Evolutionary conservation across 2,888 invertebrate species (phyloP).

Genomic region (Lasioglossum marginatum): DNA sequence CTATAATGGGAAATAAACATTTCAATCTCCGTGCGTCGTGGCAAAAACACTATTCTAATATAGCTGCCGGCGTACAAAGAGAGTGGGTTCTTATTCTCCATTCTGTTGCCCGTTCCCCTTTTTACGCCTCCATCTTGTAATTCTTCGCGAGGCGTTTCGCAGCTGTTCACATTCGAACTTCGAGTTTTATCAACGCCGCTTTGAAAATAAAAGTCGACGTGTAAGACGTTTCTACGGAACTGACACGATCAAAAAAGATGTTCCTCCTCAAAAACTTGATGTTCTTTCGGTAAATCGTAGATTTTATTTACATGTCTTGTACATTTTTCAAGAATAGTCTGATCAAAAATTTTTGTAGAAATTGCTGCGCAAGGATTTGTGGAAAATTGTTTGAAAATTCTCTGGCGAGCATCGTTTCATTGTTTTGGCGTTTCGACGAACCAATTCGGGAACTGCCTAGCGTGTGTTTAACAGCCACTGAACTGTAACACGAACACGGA

Average conservation of each 20-base stretch:
- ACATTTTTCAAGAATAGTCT: too few species aligned
- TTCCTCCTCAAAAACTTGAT: background rate
- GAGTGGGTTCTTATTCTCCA: conserved; percentile 18
- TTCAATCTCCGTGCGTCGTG: background rate
- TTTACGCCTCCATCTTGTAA: background rate
- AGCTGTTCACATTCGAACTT: background rate
- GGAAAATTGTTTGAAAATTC: background rate
- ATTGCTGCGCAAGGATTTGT: too few species aligned
- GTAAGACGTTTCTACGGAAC: too few species aligned
- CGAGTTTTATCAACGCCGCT: background rate
- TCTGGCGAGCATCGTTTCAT: background rate
- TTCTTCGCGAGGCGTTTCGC: background rate
- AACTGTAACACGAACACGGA: background rate
- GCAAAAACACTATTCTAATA: background rate
- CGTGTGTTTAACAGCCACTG: background rate
- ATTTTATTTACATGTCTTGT: too few species aligned
- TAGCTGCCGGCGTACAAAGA: background rate
- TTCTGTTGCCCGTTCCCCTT: conserved; percentile 6
- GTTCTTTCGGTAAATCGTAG: too few species aligned
- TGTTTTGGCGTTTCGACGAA: background rate
- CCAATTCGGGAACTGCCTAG: background rate
- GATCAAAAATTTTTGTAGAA: too few species aligned
- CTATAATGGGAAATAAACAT: background rate
- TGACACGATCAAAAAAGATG: background rate
- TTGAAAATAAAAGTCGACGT: background rate